Evolutionary conservation across 2,888 invertebrate species (phyloP), one percentile per base, ranked within the genome.

Genomic region (Herminia tarsipennalis): DNA sequence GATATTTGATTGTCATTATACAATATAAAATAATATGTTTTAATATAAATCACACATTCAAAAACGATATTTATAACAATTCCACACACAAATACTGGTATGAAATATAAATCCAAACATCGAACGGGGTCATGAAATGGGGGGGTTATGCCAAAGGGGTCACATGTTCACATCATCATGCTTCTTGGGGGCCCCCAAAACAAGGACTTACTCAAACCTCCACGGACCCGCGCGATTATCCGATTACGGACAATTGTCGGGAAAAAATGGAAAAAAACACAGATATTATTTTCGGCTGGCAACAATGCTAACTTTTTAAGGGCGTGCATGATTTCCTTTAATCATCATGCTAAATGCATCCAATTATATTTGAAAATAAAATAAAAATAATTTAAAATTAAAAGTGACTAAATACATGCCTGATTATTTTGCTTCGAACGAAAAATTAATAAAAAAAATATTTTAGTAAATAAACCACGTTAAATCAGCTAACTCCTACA

Each of bases 141-240:
- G 58, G 44, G 44, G 52, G 25, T 37, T 28, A 48, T 45, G 49
- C 30, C 34, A 29, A 43, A 48, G 43, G 53, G 47, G 35, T 16
- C 47, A 64, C 45, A 61, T 47, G 66, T 44, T 58, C 59, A 66
- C 68, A 73, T 67, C 66, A 41, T 66, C 80, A 83, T 82, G 81
- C 79, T 28, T 47, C 29, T 70, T 60, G 56, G 55, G 54, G 65
- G 49, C 59, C 54, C 73, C 60, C 53, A 56, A 51, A 54, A 61
- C 60, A 58, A 73, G 76, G 75, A 91, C 91, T 91, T 91, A 91
- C 91, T 91, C 70, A 91, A 75, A 85, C 91, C 91, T 91, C 91
- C 91, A 90, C 74, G 72, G 71, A 89, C 78, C 77, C 89, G 90
- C 79, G 84, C 83, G 81, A 86, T 76, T 73, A 86, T 88, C 91